Percentiles rank a stretch among this genome's conserved stretches.
These are phyloP conservation scores for Corvus cornix DNA, from an alignment of 2,113 vertebrate genomes.

Conservation along the genomic window DNA sequence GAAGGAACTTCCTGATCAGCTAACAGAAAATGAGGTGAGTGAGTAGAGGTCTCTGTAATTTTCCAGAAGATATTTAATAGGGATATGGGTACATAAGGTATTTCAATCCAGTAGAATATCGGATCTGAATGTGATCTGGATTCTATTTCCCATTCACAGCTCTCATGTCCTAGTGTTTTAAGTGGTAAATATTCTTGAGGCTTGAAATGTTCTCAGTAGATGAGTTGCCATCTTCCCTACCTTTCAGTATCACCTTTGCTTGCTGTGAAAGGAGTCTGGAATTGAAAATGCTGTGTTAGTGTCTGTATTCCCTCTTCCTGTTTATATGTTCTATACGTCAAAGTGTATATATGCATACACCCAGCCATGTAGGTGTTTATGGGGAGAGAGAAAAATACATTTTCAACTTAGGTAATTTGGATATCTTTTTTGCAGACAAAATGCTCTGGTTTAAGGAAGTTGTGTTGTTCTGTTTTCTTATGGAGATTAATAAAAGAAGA, in stretches of 20 bases:
- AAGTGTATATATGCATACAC: accelerated
- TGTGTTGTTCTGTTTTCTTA: background rate
- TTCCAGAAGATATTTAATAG: background rate
- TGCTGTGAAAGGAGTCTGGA: background rate
- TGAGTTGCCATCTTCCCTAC: background rate
- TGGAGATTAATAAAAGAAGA: background rate
- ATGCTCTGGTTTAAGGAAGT: background rate
- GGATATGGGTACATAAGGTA: no score
- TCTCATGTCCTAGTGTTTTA: background rate
- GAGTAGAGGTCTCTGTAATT: background rate
- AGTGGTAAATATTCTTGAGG: background rate
- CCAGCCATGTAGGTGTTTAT: background rate
- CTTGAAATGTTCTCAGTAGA: background rate
- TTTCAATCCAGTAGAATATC: background rate
- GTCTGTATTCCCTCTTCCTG: background rate
- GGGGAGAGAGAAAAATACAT: background rate
- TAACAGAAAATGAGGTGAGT: conserved; percentile 71
- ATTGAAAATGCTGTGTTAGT: background rate
- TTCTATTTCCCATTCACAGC: background rate
- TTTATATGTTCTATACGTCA: background rate
- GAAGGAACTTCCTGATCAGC: conserved; percentile 69
- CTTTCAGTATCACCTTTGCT: background rate
- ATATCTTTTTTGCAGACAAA: background rate
- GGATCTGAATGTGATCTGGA: background rate
- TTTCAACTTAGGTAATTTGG: background rate